Percentiles rank a stretch among this genome's conserved stretches.
These are phyloP conservation scores for Chiroxiphia lanceolata DNA, from an alignment of 2,797 vertebrate genomes.

Conservation along the genomic window DNA sequence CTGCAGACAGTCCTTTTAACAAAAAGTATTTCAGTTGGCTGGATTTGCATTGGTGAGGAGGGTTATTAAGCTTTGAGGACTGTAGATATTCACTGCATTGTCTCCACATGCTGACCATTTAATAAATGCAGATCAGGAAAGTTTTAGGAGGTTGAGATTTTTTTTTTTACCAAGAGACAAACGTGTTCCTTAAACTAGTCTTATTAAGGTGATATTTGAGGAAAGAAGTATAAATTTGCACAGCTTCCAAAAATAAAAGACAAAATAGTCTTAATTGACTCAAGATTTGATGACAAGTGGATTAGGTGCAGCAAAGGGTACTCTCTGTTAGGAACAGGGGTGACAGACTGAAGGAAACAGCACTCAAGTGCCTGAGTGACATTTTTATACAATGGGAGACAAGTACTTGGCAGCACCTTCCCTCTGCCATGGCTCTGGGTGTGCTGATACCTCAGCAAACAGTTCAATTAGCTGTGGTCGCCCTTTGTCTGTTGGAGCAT, in stretches of 20 bases:
- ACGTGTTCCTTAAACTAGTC: background rate
- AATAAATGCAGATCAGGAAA: background rate
- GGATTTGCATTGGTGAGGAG: background rate
- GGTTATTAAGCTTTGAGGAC: background rate
- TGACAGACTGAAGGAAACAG: slow-evolving; percentile 23
- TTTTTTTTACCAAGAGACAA: background rate
- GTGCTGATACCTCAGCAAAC: slow-evolving; percentile 24
- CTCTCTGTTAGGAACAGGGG: background rate
- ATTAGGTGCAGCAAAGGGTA: background rate
- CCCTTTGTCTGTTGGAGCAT: slow-evolving; percentile 25
- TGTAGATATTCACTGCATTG: background rate
- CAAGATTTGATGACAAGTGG: background rate
- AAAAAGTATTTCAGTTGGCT: background rate
- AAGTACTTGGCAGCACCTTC: slow-evolving; percentile 37
- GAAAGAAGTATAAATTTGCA: background rate
- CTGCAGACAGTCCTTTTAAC: background rate
- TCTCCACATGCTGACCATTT: background rate
- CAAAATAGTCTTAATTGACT: background rate
- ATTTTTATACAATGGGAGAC: slow-evolving; percentile 8
- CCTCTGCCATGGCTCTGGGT: background rate
- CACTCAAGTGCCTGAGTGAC: background rate
- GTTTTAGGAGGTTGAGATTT: background rate
- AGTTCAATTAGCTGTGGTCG: background rate
- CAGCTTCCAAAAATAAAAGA: background rate
- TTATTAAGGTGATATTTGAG: background rate